phyloP scores from a whole-genome alignment of 2,113 vertebrate genomes.

The Forbesichthys agassizii region DNA sequence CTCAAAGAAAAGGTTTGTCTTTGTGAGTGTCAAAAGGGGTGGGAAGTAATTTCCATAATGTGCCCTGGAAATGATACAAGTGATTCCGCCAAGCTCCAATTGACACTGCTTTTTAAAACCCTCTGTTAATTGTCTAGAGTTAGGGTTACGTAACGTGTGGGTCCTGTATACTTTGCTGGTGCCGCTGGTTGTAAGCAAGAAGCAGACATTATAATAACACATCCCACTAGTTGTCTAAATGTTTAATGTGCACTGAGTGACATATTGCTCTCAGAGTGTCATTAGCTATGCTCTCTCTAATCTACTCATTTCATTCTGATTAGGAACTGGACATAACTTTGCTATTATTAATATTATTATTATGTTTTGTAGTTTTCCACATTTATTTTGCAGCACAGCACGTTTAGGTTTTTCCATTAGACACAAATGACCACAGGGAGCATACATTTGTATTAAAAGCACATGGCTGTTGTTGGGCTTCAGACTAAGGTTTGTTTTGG shows the following conservation, averaged over 20 bases:
- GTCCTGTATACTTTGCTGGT: slow-evolving; percentile 25
- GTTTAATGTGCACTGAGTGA: slow-evolving; percentile 70
- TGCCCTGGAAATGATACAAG: slow-evolving; percentile 39
- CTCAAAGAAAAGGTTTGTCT: slow-evolving; percentile 7
- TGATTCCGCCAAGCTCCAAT: slow-evolving; percentile 47
- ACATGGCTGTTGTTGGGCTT: slow-evolving; percentile 36
- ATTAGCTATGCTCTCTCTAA: slow-evolving; percentile 63
- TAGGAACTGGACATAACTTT: slow-evolving; percentile 58
- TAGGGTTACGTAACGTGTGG: slow-evolving; percentile 34
- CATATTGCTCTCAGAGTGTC: slow-evolving; percentile 61
- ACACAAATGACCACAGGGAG: too few species aligned
- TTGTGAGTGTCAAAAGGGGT: slow-evolving; percentile 34
- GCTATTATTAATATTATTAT: slow-evolving; percentile 35
- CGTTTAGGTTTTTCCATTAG: slow-evolving; percentile 30
- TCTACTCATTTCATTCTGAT: slow-evolving; percentile 60
- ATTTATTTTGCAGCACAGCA: slow-evolving; percentile 41
- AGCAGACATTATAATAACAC: slow-evolving; percentile 44
- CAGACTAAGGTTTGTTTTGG: slow-evolving; percentile 25
- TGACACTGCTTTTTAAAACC: slow-evolving; percentile 46
- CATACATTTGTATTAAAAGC: slow-evolving; percentile 36
- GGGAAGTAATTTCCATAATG: slow-evolving; percentile 44
- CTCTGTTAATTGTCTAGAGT: slow-evolving; percentile 50
- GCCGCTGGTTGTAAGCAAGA: slow-evolving; percentile 43
- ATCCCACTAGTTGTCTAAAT: slow-evolving; percentile 68
- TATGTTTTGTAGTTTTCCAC: slow-evolving; percentile 49